Base-by-base conservation (phyloP, 53 echinoderm and acorn worm genomes). In the Antedon mediterranea region DNA sequence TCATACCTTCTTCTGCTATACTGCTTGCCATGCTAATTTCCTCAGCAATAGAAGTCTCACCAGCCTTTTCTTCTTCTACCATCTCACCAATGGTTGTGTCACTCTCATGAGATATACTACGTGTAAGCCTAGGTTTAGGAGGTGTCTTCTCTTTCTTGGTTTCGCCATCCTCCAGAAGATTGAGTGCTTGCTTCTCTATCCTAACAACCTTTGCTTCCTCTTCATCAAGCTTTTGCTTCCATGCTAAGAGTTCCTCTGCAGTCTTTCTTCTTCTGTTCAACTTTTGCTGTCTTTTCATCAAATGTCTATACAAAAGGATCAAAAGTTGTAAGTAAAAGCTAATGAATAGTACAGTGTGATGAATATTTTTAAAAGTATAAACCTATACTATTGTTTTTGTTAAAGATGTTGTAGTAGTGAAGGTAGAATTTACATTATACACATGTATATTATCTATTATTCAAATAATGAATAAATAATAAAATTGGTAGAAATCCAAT, bases 181-280 rank as follows among this genome's bases (percentile, higher is more conserved):
- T 78, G 32, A 87, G 74, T 26, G 89, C 97, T 71, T 89, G 88
- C 26, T 88, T 80, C 72, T 91, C 91, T 85, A 91, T 88, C 84
- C 37, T 81, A 23, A 77, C 78, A 32, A 88, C 81, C 31, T 78
- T 85, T 43, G 84, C 78, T 72, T 95, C 97, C 71, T 95, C 97
- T 74, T 92, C 88, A 76, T 95, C 97, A 30, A 95, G 86, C 0
- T 87, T 87, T 73, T 92, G 83, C 80, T 95, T 92, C 94, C 94
- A 94, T 31, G 91, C 91, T 0, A 94, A 73, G 30, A 94, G 85
- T 77, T 94, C 94, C 71, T 94, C 91, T 0, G 90, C 97, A 30
- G 91, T 92, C 74, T 85, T 85, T 28, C 89, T 78, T 30, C 91
- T 79, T 80, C 86, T 91, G 79, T 74, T 85, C 76, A 95, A 82